phyloP scores from a whole-genome alignment of 2,113 vertebrate genomes.

The Sitta europaea region DNA sequence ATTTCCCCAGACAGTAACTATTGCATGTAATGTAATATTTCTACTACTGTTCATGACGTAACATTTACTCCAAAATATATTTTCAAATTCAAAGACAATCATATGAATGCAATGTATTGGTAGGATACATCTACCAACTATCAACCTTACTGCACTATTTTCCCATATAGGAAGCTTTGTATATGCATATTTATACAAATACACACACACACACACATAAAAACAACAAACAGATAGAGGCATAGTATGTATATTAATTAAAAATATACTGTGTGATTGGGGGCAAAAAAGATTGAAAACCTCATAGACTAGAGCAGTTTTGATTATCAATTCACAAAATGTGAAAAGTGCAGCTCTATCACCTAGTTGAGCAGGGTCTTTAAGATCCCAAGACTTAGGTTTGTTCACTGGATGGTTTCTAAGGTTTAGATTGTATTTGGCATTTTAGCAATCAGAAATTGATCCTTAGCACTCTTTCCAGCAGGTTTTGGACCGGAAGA shows the following conservation, averaged over 20 bases:
- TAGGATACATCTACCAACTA: not conserved
- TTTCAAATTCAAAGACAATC: not conserved
- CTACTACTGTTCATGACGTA: accelerated
- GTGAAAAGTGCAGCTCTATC: not conserved
- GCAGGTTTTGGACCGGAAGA: not conserved
- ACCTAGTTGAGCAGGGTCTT: not conserved
- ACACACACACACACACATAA: accelerated
- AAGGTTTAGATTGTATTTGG: not conserved
- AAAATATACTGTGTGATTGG: not conserved
- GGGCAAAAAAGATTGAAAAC: accelerated
- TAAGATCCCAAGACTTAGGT: not conserved
- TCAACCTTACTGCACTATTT: not conserved
- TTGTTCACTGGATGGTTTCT: not conserved
- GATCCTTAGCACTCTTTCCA: not conserved
- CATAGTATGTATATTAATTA: not conserved
- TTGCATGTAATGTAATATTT: not conserved
- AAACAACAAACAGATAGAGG: not conserved
- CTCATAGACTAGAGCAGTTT: not conserved
- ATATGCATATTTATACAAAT: not conserved
- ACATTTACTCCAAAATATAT: not conserved
- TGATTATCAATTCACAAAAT: not conserved
- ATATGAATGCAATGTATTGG: not conserved
- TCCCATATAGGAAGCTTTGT: accelerated
- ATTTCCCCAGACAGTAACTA: not conserved
- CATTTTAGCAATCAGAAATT: constrained; percentile 22